phyloP scores from a whole-genome alignment of 2,113 vertebrate species.

The Mola mola region DNA sequence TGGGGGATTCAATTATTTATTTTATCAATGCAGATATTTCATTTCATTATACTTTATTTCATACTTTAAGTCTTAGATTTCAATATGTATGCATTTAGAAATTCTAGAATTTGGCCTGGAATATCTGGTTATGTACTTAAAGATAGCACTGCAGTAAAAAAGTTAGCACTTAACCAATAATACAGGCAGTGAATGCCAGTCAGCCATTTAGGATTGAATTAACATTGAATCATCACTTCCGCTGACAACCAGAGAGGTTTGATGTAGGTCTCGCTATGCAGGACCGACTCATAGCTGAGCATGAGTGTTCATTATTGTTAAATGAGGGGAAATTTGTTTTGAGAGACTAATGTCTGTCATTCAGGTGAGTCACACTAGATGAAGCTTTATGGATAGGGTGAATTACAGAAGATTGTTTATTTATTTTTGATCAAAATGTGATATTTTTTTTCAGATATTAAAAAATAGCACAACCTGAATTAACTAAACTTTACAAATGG shows the following conservation, averaged over 20 bases:
- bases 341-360: slow-evolving; percentile 20
- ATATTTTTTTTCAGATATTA: background rate
- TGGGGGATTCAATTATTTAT: too few relatives aligned
- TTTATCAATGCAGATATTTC: too few relatives aligned
- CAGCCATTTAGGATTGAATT: too few relatives aligned
- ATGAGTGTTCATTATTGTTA: slow-evolving; percentile 28
- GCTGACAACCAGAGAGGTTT: background rate
- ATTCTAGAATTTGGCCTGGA: too few relatives aligned
- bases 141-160: too few relatives aligned
- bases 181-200: background rate
- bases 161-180: background rate
- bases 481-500: background rate
- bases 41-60: too few relatives aligned
- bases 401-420: too few relatives aligned
- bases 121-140: too few relatives aligned
- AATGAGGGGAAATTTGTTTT: slow-evolving; percentile 29
- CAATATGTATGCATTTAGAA: too few relatives aligned
- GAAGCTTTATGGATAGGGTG: background rate
- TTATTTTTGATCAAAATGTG: background rate
- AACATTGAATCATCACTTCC: slow-evolving; percentile 4
- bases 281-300: slow-evolving; percentile 1
- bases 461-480: background rate
- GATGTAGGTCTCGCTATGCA: too few relatives aligned
- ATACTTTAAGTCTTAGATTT: too few relatives aligned
- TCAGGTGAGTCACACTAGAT: slow-evolving; percentile 31